Base-by-base conservation (phyloP, 2,888 invertebrate species). In the Willowsia nigromaculata region DNA sequence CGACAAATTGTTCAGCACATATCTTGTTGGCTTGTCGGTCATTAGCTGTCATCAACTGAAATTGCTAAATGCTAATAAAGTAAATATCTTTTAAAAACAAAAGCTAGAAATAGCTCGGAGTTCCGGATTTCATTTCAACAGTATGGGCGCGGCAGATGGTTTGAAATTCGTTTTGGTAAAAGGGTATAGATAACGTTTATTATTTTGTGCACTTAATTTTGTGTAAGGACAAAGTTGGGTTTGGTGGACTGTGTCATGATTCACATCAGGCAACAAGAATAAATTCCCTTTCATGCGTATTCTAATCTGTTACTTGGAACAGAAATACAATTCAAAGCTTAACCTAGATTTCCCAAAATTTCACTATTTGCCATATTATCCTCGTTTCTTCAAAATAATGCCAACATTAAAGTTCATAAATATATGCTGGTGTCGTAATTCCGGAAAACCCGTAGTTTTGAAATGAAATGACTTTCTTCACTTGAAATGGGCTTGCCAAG, bases 231-330 rank as follows among this genome's bases (percentile, higher is more conserved):
- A 11, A 40, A 40, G 7, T 40, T 11, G 5, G 40, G 40, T 11
- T 40, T 7, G 40, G 40, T 7, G 40, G 5, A 11, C 40, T 53
- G 9, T 53, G 53, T n/a, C n/a, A n/a, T n/a, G 4, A 53, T n/a
- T 56, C 50, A n/a, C n/a, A 25, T 56, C 22, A 22, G 18, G 56
- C 6, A 25, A 22, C 18, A 56, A 22, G 3, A 22, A 56, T 56
- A 25, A 9, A 56, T 18, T 37, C 37, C 50, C 15, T 22, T 18
- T 22, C 56, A 56, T 43, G 0, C 43, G 18, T 43, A 43, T 22
- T 74, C 74, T 43, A 74, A 74, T 74, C 74, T 74, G 25, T 74
- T 74, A 74, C 22, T 22, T 22, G 15, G 43, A 74, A 40, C 27
- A 74, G 43, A 74, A 74, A 13, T 18, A 68, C 15, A 74, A 74